Evolutionary conservation across 2,888 invertebrate genomes (phyloP).

Genomic region (Drosophila pseudotalamancana): DNA sequence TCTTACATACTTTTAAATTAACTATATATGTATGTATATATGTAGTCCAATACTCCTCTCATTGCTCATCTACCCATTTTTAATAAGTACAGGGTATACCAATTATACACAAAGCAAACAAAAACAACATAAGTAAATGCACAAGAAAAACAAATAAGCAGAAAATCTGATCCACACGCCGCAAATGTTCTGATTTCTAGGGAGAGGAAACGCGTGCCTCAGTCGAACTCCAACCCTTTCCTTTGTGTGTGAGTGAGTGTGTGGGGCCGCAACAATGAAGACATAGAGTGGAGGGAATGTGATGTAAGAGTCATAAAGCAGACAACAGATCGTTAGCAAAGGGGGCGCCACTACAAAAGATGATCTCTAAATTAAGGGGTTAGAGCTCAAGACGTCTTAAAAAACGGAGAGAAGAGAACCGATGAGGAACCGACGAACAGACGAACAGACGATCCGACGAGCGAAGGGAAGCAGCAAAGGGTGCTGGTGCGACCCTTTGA

Average conservation of each 20-base stretch:
- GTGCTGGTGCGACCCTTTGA: slow-evolving; percentile 53
- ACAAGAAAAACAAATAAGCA: slow-evolving; percentile 43
- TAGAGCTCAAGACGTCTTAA: slow-evolving; percentile 49
- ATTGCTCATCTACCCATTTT: background rate
- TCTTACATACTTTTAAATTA: too few species aligned
- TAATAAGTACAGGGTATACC: background rate
- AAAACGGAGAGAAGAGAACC: slow-evolving; percentile 20
- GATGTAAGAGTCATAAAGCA: slow-evolving; percentile 35
- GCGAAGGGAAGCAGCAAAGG: slow-evolving; percentile 44
- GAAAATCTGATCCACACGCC: slow-evolving; percentile 32
- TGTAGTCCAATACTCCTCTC: too few species aligned
- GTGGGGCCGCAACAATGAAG: slow-evolving; percentile 39
- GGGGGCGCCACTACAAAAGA: slow-evolving; percentile 33
- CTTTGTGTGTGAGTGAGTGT: too few species aligned
- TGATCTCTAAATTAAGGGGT: slow-evolving; percentile 75
- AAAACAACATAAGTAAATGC: slow-evolving; percentile 2
- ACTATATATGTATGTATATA: too few species aligned
- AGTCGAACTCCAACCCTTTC: slow-evolving; percentile 40
- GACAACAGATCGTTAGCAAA: slow-evolving; percentile 29
- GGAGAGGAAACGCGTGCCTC: slow-evolving; percentile 43
- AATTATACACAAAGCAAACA: slow-evolving; percentile 9
- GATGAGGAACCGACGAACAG: slow-evolving; percentile 10
- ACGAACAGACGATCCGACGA: background rate
- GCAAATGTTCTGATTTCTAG: slow-evolving; percentile 65
- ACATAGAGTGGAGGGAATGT: slow-evolving; percentile 14